These are phyloP conservation scores for Dynastes tityus DNA, from an alignment of 2,888 invertebrate genomes.

Conservation along the genomic window DNA sequence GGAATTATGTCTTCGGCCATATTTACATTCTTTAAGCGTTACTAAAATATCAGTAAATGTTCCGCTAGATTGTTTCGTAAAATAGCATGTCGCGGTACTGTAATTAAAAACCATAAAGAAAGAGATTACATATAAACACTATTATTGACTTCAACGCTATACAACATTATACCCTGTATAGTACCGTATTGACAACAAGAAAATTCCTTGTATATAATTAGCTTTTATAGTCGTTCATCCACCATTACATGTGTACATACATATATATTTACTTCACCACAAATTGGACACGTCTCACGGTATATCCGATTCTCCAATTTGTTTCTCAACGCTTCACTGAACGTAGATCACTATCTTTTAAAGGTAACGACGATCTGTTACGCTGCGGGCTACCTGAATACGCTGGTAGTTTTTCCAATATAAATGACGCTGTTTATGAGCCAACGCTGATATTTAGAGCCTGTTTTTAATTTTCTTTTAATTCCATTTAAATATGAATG, in stretches of 20 bases:
- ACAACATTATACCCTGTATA: too few species aligned
- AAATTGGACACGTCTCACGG: not conserved
- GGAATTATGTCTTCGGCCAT: too few species aligned
- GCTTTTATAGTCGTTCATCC: not conserved
- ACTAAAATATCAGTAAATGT: too few species aligned
- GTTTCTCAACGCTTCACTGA: not conserved
- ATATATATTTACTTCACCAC: not conserved
- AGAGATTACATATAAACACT: too few species aligned
- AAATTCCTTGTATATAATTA: too few species aligned
- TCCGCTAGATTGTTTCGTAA: too few species aligned
- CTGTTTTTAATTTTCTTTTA: constrained; percentile 43
- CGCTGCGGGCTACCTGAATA: constrained; percentile 6
- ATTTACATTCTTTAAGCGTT: too few species aligned
- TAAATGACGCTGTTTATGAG: not conserved
- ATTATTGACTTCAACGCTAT: too few species aligned
- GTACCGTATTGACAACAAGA: too few species aligned
- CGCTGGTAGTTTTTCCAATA: constrained; percentile 1
- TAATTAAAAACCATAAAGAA: too few species aligned
- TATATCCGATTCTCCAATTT: not conserved
- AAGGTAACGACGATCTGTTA: not conserved
- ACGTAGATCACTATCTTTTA: not conserved
- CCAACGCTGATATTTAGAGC: not conserved
- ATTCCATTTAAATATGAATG: constrained; percentile 47
- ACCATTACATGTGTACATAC: too few species aligned
- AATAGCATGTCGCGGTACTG: too few species aligned